Evolutionary conservation across 53 echinoderm and acorn worm genomes (phyloP).

Genomic region (Apostichopus leukothele): DNA sequence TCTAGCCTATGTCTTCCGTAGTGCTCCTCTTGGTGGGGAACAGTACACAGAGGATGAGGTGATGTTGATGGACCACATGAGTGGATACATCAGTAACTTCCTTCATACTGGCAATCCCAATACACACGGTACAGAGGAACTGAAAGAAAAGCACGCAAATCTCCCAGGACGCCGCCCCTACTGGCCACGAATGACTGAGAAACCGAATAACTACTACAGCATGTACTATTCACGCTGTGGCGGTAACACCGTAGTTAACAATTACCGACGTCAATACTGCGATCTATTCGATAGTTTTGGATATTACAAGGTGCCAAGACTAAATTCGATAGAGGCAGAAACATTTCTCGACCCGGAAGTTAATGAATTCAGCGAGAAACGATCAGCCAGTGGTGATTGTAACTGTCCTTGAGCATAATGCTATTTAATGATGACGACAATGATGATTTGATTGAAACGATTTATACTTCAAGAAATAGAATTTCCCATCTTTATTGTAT

Average conservation of each 20-base stretch:
- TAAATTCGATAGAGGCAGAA: conserved; percentile 14
- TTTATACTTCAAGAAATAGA: too few species aligned
- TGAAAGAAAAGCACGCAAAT: background rate
- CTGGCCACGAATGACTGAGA: conserved; percentile 41
- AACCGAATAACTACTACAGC: conserved; percentile 44
- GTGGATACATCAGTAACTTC: conserved; percentile 40
- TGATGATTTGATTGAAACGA: too few species aligned
- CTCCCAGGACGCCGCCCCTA: conserved; percentile 1
- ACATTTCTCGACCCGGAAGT: too few species aligned
- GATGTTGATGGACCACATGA: conserved; percentile 15
- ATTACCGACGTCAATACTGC: conserved; percentile 15
- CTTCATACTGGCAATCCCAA: conserved; percentile 50
- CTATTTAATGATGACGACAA: too few species aligned
- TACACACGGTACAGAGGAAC: conserved; percentile 10
- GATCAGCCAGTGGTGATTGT: too few species aligned
- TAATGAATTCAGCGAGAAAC: too few species aligned
- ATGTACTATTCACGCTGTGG: conserved; percentile 32
- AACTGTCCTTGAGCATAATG: too few species aligned
- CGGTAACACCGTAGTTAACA: conserved; percentile 18
- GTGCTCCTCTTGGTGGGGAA: conserved; percentile 32
- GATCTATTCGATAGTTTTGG: conserved; percentile 4
- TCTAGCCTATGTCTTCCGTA: conserved; percentile 34
- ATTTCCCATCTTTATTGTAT: too few species aligned
- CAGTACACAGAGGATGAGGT: conserved; percentile 5
- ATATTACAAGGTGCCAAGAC: conserved; percentile 38